Conservation (phyloP, 92 coral and sea anemone species). For the Pocillopora grandis region DNA sequence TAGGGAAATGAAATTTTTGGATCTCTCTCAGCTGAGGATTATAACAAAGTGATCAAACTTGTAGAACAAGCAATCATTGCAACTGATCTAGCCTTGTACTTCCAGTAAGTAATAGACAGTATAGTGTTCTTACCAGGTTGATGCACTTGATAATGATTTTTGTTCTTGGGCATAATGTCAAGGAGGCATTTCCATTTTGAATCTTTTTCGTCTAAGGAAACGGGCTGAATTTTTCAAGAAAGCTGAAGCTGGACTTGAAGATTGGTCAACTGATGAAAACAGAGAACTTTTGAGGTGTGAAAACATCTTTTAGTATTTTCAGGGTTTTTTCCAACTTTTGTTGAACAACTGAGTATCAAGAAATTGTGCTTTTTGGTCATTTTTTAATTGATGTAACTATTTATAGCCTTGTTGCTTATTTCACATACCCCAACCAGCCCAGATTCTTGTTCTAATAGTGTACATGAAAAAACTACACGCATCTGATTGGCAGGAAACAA, state of each 20-base stretch:
- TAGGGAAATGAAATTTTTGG: slow-evolving; percentile 96
- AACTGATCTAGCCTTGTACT: slow-evolving; percentile 95
- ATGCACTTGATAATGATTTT: background rate
- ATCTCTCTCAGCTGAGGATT: slow-evolving; percentile 84
- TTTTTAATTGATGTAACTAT: too few relatives aligned
- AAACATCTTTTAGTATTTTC: background rate
- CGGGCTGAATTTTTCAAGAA: slow-evolving; percentile 90
- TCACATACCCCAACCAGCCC: too few relatives aligned
- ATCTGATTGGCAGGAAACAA: too few relatives aligned
- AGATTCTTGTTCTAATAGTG: too few relatives aligned
- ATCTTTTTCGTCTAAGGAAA: slow-evolving; percentile 59
- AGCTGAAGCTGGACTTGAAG: slow-evolving; percentile 61
- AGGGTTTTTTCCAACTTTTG: too few relatives aligned
- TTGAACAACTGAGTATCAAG: too few relatives aligned
- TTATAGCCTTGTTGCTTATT: too few relatives aligned
- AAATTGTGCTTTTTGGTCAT: too few relatives aligned
- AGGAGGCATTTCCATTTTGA: too few relatives aligned
- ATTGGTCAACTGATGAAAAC: slow-evolving; percentile 71
- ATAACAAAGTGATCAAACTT: slow-evolving; percentile 78
- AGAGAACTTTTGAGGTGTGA: slow-evolving; percentile 86
- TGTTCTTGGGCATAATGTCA: background rate
- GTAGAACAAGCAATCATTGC: slow-evolving; percentile 88
- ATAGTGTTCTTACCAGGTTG: too few relatives aligned
- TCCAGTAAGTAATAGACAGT: slow-evolving; percentile 75
- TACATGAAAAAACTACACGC: too few relatives aligned